These are phyloP conservation scores for Hippocampus zosterae DNA, from an alignment of 2,113 vertebrate species.

Conservation along the genomic window DNA sequence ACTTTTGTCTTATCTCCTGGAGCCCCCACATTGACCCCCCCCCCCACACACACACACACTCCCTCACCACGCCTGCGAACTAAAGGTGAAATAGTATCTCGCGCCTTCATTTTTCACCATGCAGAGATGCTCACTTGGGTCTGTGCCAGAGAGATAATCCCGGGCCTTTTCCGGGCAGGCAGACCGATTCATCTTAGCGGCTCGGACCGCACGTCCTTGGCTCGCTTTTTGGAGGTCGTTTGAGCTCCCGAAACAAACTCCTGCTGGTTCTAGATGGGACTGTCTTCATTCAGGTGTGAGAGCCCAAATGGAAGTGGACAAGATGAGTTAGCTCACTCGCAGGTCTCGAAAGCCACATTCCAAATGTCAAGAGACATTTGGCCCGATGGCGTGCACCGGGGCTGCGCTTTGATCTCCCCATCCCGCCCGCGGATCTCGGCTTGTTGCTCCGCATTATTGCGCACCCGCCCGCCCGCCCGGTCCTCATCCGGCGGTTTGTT, in stretches of 20 bases:
- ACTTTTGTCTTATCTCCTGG: constrained; percentile 72
- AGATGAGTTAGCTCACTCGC: no score
- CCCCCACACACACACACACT: no score
- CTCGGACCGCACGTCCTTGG: constrained; percentile 71
- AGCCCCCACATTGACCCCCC: constrained; percentile 50
- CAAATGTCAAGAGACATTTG: neutral
- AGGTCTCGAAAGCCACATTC: no score
- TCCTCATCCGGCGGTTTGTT: constrained; percentile 36
- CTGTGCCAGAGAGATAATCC: constrained; percentile 76
- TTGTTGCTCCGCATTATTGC: constrained; percentile 19
- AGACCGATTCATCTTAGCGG: constrained; percentile 73
- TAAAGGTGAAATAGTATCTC: constrained; percentile 77
- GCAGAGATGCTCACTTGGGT: constrained; percentile 60
- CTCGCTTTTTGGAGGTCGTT: constrained; percentile 68
- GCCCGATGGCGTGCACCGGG: neutral
- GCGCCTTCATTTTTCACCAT: constrained; percentile 73
- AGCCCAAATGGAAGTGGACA: neutral
- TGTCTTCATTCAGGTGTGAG: constrained; percentile 16
- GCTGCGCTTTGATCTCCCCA: neutral
- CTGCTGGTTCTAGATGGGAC: neutral
- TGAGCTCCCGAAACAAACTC: constrained; percentile 22
- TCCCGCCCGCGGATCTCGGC: constrained; percentile 6
- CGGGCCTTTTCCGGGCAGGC: constrained; percentile 58
- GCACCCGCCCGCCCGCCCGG: constrained; percentile 11
- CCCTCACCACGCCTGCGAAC: constrained; percentile 61